Base-by-base conservation (phyloP, 2,888 invertebrate genomes). In the Spodoptera exigua region DNA sequence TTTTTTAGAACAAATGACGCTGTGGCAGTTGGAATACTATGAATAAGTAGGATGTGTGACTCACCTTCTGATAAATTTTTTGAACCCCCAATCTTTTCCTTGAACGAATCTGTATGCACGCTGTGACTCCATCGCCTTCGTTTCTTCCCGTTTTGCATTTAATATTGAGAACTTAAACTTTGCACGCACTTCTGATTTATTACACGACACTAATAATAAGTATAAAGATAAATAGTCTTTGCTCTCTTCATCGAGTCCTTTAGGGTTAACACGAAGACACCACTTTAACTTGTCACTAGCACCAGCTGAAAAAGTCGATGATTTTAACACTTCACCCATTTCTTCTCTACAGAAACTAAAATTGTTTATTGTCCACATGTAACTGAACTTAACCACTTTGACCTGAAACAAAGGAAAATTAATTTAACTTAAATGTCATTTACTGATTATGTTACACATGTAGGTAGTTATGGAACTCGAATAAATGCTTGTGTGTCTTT, bases 311-410 rank as follows among this genome's bases (percentile, higher is more conserved):
- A 99, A 99, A 83, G 99, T 99, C 85, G 99, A 99, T 91, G 99
- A 99, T 95, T 99, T 99, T 89, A 99, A 96, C 82, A 99, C 99
- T 95, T 99, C 99, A 83, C 99, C 99, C 99, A 99, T 99, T 95
- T 99, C 99, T 95, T 99, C 99, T 83, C 99, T 97, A 95, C 99
- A 99, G 95, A 99, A 99, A 95, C 99, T 99, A 95, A 99, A 99
- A 96, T 99, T 99, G 95, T 99, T 99, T 95, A 99, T 99, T 91
- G 99, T 99, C 99, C 99, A 99, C 98, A 99, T 99, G 95, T 99
- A 99, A 95, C 99, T 99, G 96, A 99, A 99, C 95, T 99, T 99
- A 83, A 99, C 99, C 94, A 99, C 99, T 97, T 99, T 99, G 92
- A 99, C 99, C 99, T 99, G 96, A 18, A 95, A 96, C 85, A 89